These are phyloP conservation scores for Chironomus riparius DNA, from an alignment of 2,888 invertebrate species.

Conservation along the genomic window DNA sequence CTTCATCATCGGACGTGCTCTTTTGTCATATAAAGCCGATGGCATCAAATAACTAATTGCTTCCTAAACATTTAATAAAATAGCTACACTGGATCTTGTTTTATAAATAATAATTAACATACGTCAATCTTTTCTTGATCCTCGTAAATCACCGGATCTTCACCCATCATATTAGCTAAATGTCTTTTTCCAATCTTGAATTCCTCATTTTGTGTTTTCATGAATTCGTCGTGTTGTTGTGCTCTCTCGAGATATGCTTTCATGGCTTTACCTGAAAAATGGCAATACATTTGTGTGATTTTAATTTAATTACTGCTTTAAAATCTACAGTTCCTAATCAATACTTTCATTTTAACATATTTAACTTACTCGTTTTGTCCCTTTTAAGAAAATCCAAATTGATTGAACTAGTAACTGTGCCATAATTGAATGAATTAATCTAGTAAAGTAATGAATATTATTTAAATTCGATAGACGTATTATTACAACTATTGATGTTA, in stretches of 20 bases:
- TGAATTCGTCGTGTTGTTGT: conserved; percentile 70
- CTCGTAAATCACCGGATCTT: conserved; percentile 78
- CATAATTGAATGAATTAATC: conserved; percentile 7
- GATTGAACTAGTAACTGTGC: not conserved
- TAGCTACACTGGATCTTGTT: not conserved
- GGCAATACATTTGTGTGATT: too few species aligned
- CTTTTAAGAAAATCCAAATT: conserved; percentile 36
- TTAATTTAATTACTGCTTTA: too few species aligned
- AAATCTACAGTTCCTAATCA: too few species aligned
- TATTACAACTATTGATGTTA: not conserved
- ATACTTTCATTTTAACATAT: too few species aligned
- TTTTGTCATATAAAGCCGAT: conserved; percentile 77
- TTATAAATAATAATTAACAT: conserved; percentile 29
- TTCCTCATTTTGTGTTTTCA: conserved; percentile 66
- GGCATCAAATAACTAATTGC: conserved; percentile 94
- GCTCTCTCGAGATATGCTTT: conserved; percentile 77
- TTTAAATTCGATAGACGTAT: not conserved
- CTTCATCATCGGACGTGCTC: conserved; percentile 82
- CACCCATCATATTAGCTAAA: conserved; percentile 98
- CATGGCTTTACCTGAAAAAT: conserved; percentile 64
- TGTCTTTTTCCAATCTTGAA: conserved; percentile 90
- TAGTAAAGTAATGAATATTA: not conserved
- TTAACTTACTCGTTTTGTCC: conserved; percentile 48
- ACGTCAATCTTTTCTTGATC: conserved; percentile 74
- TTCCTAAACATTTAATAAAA: conserved; percentile 46